Base-by-base conservation (phyloP, 2,113 vertebrate species). In the Emydura subglobosa region DNA sequence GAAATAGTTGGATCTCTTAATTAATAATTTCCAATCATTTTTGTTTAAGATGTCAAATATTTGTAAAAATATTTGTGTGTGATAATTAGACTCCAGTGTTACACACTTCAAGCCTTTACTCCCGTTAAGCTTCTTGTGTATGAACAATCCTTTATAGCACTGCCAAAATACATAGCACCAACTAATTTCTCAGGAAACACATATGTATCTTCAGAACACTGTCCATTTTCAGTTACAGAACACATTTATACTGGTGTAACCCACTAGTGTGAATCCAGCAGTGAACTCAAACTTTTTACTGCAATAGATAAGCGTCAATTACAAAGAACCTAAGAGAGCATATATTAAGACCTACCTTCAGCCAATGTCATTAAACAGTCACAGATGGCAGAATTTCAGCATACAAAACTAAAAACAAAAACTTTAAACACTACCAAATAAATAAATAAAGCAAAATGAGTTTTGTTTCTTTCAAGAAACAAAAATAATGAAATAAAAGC, bases 11-110 rank as follows among this genome's bases (percentile, higher is more conserved):
- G 22, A 55, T 47, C 54, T 7, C 54, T 55, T 55, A 55, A 55
- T 24, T 25, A 55, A 25, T 55, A 3, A 51, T 87, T 97, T 96
- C 94, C 96, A 96, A 97, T 95, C 94, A 88, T 90, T 49, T 93
- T 88, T 79, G 21, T 39, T 90, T 85, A 92, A 92, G 83, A 68
- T 79, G 42, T 74, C 93, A 65, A 7, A 1, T 74, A 29, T 39
- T 87, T 91, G 78, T n/a, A 21, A 6, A 34, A 92, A 90, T 76
- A 91, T 90, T 96, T 96, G 94, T 94, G 93, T 92, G 72, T 59
- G 34, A 91, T 95, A 97, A 88, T 82, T 55, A 55, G 54, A 55
- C 79, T 50, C 54, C n/a, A 19, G 59, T 94, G 92, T 92, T 4
- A 90, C 42, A 92, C 17, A 86, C 90, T 94, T 93, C 82, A 87